Evolutionary conservation across 2,113 vertebrate genomes (phyloP).

Genomic region (Gasterosteus nipponicus): DNA sequence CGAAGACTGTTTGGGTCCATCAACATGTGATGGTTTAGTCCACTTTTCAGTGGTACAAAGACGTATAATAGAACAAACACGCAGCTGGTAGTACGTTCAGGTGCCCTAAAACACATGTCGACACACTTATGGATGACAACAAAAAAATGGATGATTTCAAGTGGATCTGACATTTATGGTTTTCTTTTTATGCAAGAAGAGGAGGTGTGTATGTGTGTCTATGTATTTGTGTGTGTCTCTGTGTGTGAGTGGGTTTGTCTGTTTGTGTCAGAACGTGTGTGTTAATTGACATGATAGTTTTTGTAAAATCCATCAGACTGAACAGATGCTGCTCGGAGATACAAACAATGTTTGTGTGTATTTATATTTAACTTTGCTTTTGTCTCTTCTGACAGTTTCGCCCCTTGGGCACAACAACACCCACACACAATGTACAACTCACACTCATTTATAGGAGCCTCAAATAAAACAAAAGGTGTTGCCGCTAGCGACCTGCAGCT

Average conservation of each 20-base stretch:
- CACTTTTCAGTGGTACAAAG: no score
- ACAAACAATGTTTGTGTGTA: conserved; percentile 41
- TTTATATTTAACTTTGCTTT: conserved; percentile 63
- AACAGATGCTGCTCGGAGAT: conserved; percentile 58
- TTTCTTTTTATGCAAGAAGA: conserved; percentile 25
- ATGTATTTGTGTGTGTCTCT: conserved; percentile 6
- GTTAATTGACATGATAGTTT: conserved; percentile 57
- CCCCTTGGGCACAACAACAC: conserved; percentile 11
- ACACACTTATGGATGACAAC: no score
- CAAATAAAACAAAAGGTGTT: conserved; percentile 63
- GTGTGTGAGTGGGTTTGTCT: background rate
- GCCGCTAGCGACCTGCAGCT: conserved; percentile 56
- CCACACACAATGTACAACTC: conserved; percentile 6
- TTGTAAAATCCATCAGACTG: conserved; percentile 46
- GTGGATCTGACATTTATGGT: background rate
- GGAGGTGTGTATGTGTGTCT: background rate
- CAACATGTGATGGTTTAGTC: no score
- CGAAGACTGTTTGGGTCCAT: no score
- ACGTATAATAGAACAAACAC: no score
- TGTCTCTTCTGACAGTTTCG: conserved; percentile 42
- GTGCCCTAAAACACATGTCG: no score
- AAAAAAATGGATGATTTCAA: conserved; percentile 1
- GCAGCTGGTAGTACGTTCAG: no score
- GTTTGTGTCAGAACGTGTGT: conserved; percentile 36
- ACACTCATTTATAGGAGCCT: conserved; percentile 18